phyloP scores from a whole-genome alignment of 2,113 vertebrate species.

The Callipepla squamata region DNA sequence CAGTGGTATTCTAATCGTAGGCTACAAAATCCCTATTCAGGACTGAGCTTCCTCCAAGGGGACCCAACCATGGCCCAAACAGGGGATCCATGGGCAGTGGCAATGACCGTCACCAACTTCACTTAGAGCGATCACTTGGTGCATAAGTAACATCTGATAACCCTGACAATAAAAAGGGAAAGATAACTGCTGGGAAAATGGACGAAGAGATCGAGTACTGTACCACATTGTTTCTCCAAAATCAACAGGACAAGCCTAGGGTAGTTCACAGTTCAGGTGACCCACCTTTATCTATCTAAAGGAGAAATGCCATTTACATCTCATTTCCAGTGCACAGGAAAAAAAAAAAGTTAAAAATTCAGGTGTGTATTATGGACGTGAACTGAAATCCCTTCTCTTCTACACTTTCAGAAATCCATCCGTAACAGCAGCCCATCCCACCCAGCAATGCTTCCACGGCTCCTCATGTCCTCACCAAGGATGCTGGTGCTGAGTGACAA shows the following conservation, averaged over 20 bases:
- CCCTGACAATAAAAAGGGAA: neutral
- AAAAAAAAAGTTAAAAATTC: neutral
- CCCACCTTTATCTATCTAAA: neutral
- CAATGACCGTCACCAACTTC: neutral
- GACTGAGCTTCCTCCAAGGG: neutral
- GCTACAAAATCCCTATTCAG: neutral
- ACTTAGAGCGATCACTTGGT: rapidly evolving
- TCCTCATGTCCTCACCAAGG: neutral
- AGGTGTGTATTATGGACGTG: neutral
- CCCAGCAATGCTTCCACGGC: neutral
- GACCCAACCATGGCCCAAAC: neutral
- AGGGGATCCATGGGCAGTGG: neutral
- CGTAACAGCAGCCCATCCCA: neutral
- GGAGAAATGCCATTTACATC: neutral
- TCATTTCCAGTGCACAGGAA: neutral
- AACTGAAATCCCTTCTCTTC: neutral
- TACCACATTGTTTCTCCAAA: neutral
- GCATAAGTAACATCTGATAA: rapidly evolving
- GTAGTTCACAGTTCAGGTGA: neutral
- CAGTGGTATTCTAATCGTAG: neutral
- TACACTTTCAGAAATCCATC: neutral
- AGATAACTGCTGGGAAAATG: neutral
- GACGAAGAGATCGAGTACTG: rapidly evolving
- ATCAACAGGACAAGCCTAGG: neutral
- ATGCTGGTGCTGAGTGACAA: neutral